Conservation (phyloP, 2,888 invertebrate species). For the Lepidonotus clava region DNA sequence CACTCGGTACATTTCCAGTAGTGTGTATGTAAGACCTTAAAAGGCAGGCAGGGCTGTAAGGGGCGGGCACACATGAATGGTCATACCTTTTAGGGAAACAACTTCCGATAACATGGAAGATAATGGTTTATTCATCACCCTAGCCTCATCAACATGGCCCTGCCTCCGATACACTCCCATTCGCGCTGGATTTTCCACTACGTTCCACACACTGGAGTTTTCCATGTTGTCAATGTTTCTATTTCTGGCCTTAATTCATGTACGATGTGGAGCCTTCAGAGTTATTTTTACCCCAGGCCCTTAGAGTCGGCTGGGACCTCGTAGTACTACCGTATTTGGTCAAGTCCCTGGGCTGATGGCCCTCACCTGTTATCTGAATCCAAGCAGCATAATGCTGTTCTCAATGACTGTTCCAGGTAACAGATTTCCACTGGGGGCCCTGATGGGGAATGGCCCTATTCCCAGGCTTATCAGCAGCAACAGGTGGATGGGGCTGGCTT, state of each 20-base stretch:
- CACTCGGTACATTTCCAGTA: no score
- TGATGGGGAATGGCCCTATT: no score
- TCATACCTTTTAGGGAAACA: no score
- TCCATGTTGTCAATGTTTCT: neutral
- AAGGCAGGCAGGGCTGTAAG: no score
- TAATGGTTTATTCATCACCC: no score
- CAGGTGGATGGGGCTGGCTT: no score
- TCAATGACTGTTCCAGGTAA: neutral
- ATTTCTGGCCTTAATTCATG: slow-evolving; percentile 19
- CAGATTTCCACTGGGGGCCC: neutral
- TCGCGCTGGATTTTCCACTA: neutral
- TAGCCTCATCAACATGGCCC: no score
- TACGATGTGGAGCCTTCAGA: neutral
- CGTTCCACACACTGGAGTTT: neutral
- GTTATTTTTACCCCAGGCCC: neutral
- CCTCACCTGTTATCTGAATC: neutral
- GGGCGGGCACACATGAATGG: no score
- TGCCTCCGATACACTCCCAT: no score
- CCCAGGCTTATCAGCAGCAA: no score
- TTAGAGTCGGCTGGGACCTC: neutral
- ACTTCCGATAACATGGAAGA: no score
- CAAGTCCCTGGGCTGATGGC: neutral
- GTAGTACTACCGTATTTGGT: neutral
- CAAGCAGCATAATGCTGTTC: neutral
- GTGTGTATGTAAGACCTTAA: no score